Evolutionary conservation across 2,113 vertebrate species (phyloP).

Genomic region (Platichthys stellatus): DNA sequence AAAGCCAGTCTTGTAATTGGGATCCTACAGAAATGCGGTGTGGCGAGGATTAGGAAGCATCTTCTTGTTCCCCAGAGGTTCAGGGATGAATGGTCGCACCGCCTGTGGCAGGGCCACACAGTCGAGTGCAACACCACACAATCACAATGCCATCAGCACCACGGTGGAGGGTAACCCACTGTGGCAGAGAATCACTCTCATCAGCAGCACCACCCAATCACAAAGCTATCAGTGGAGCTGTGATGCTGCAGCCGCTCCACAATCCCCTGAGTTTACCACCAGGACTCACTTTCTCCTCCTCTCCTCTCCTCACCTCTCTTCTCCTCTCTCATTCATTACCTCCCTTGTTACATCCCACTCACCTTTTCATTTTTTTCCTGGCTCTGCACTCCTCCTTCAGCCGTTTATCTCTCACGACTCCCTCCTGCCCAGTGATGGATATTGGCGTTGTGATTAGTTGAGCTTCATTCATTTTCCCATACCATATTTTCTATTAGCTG

Average conservation of each 20-base stretch:
- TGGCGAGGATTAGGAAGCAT: constrained; percentile 70
- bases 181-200: constrained; percentile 74
- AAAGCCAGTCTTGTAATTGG: constrained; percentile 63
- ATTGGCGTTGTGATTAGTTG: constrained; percentile 79
- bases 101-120: constrained; percentile 58
- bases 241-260: constrained; percentile 50
- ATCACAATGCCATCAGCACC: constrained; percentile 74
- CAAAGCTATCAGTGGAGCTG: constrained; percentile 72
- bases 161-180: constrained; percentile 60
- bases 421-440: constrained; percentile 71
- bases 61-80: constrained; percentile 59
- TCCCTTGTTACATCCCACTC: constrained; percentile 55
- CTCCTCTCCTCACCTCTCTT: constrained; percentile 9
- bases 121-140: constrained; percentile 58
- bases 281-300: constrained; percentile 21
- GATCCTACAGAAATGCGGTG: constrained; percentile 51
- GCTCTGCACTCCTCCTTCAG: not conserved
- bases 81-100: constrained; percentile 64
- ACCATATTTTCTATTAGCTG: constrained; percentile 75
- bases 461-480: constrained; percentile 75
- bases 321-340: constrained; percentile 63
- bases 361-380: constrained; percentile 48
- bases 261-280: constrained; percentile 57
- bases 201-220: constrained; percentile 77
- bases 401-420: constrained; percentile 59